Conservation (phyloP, 2,113 vertebrate genomes). For the Stictonetta naevosa region DNA sequence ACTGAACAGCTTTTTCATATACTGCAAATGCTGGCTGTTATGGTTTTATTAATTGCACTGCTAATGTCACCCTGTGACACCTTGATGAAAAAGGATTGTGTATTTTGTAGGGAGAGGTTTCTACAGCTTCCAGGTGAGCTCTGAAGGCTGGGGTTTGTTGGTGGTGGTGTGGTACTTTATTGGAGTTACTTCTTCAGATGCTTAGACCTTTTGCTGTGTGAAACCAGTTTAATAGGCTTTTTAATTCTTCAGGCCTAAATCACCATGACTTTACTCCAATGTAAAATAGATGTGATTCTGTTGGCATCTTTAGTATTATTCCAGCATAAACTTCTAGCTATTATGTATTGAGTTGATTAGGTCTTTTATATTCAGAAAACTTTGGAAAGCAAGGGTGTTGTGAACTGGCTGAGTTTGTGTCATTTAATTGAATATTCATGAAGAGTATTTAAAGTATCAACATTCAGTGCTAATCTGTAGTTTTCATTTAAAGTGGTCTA, state of each 20-base stretch:
- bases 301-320: background rate
- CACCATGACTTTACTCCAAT: background rate
- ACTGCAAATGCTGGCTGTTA: background rate
- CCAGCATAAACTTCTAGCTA: background rate
- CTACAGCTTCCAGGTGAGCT: background rate
- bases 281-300: background rate
- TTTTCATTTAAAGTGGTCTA: background rate
- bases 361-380: background rate
- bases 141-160: background rate
- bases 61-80: background rate
- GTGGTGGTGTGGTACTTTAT: background rate
- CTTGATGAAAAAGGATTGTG: background rate
- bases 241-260: background rate
- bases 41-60: conserved; percentile 36
- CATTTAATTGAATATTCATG: conserved; percentile 11
- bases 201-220: background rate
- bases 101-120: background rate
- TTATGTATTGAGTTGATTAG: background rate
- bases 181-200: background rate
- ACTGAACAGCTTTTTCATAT: background rate
- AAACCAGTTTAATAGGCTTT: background rate
- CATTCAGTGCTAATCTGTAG: background rate
- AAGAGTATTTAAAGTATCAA: background rate
- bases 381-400: background rate
- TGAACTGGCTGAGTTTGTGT: background rate